Conservation (phyloP, 2,888 invertebrate genomes). For the Zygothrica quintamaculata region DNA sequence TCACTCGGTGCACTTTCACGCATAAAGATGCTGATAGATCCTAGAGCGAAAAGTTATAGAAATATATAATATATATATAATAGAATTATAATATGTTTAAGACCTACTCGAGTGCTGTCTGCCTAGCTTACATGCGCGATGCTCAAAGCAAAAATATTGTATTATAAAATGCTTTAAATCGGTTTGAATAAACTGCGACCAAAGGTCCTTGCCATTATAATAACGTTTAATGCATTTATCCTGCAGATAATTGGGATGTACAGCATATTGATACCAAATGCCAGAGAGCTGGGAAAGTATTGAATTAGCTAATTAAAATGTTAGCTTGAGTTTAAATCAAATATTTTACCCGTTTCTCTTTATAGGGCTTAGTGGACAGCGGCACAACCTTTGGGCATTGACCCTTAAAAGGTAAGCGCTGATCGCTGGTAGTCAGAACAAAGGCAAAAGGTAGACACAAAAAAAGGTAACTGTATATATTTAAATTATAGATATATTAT, state of each 20-base stretch:
- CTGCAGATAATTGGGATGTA: conserved; percentile 26
- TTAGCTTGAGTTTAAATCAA: too few relatives aligned
- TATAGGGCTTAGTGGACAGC: background rate
- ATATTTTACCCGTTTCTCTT: conserved; percentile 6
- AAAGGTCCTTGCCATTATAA: background rate
- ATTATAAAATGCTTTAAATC: conserved; percentile 18
- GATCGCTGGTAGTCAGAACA: background rate
- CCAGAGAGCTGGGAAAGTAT: conserved; percentile 20
- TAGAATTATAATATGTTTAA: too few relatives aligned
- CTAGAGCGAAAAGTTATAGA: background rate
- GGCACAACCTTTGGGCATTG: conserved; percentile 17
- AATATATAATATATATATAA: background rate
- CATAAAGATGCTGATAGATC: conserved; percentile 19
- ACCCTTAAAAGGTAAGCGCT: conserved; percentile 6
- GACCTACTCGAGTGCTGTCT: conserved; percentile 14
- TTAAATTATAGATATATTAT: too few relatives aligned
- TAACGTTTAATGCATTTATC: conserved; percentile 20
- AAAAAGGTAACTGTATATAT: too few relatives aligned
- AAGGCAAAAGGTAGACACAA: background rate
- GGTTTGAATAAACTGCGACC: conserved; percentile 18
- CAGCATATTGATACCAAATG: conserved; percentile 26
- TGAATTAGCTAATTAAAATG: too few relatives aligned
- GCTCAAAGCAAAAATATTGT: conserved; percentile 22
- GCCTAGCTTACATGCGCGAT: background rate
- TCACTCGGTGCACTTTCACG: background rate